Conservation (phyloP, 1,140 invertebrate species). For the Maniola jurtina region DNA sequence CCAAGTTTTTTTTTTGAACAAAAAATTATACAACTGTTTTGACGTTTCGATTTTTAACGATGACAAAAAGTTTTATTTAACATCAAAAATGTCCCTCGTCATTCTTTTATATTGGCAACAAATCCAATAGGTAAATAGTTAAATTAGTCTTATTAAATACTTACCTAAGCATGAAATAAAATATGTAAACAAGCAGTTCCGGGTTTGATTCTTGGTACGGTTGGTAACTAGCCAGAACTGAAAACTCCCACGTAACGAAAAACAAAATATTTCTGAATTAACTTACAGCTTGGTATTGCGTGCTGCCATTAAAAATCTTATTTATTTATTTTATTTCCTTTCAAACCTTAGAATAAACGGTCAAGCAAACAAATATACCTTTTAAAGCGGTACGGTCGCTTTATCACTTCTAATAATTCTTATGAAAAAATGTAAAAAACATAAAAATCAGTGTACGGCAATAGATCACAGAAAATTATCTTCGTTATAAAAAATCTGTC, state of each 20-base stretch:
- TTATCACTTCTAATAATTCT: constrained; percentile 11
- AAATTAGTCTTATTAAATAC: too few species aligned
- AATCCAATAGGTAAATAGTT: too few species aligned
- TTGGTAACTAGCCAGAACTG: too few species aligned
- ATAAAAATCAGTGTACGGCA: constrained; percentile 33
- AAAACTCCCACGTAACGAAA: too few species aligned
- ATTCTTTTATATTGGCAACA: not conserved
- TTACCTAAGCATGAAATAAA: too few species aligned
- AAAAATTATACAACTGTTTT: not conserved
- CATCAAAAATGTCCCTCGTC: not conserved
- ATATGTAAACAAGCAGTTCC: too few species aligned
- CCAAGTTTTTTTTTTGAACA: not conserved
- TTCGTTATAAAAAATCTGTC: constrained; percentile 49
- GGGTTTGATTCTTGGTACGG: too few species aligned
- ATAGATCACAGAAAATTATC: constrained; percentile 50
- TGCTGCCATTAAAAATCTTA: too few species aligned
- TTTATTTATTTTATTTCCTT: too few species aligned
- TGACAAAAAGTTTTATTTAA: not conserved
- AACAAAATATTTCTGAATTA: too few species aligned
- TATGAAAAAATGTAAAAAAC: constrained; percentile 26
- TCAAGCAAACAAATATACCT: not conserved
- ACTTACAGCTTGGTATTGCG: too few species aligned
- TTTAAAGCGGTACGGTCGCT: not conserved
- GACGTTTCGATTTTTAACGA: not conserved
- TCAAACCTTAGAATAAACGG: not conserved